These are phyloP conservation scores for Furcula furcula DNA, from an alignment of 2,888 invertebrate genomes.

Conservation along the genomic window DNA sequence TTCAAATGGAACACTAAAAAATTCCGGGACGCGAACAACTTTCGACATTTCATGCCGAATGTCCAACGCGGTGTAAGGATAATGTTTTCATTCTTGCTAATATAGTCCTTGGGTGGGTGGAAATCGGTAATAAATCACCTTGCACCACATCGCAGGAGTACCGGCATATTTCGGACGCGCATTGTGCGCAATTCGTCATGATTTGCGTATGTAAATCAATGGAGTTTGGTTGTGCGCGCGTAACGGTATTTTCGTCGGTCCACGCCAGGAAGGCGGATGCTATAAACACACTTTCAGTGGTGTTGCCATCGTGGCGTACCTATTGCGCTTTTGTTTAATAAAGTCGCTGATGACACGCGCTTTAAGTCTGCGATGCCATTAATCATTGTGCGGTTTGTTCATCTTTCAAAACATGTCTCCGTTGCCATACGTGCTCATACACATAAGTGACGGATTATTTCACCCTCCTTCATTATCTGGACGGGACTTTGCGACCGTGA, in stretches of 20 bases:
- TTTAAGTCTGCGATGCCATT: neutral
- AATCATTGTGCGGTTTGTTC: conserved; percentile 1
- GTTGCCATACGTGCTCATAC: conserved; percentile 28
- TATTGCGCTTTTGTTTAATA: conserved; percentile 43
- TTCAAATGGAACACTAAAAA: conserved; percentile 38
- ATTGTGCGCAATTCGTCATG: conserved; percentile 77
- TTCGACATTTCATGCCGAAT: conserved; percentile 24
- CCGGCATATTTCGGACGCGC: conserved; percentile 61
- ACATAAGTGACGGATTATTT: conserved; percentile 27
- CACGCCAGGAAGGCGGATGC: conserved; percentile 77
- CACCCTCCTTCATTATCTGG: conserved; percentile 13
- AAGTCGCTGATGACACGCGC: conserved; percentile 33
- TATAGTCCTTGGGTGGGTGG: conserved; percentile 34
- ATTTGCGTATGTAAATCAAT: conserved; percentile 80
- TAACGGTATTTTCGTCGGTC: conserved; percentile 79
- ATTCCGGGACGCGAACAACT: conserved; percentile 29
- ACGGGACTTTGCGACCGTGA: conserved; percentile 18
- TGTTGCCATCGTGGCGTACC: conserved; percentile 49
- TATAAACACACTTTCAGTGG: conserved; percentile 76
- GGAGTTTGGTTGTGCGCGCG: conserved; percentile 71
- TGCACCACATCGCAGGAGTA: conserved; percentile 36
- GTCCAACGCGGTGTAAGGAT: conserved; percentile 35
- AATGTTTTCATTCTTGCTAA: conserved; percentile 36
- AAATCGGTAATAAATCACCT: conserved; percentile 40
- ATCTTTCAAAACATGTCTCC: conserved; percentile 17